Conservation (phyloP, 2,113 vertebrate genomes). For the Alligator sinensis region DNA sequence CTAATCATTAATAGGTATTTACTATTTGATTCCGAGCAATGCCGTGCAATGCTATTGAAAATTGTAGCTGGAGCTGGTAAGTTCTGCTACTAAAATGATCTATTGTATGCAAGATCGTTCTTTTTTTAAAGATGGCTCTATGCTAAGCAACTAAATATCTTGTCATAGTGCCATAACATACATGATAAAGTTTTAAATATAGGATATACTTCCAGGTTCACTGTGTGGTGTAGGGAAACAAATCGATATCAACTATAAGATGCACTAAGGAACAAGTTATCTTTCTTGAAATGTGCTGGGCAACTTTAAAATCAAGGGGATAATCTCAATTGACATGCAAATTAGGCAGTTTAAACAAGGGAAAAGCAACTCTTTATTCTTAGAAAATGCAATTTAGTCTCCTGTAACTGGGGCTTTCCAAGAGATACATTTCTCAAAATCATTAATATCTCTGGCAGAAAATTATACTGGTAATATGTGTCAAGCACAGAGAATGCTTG, state of each 20-base stretch:
- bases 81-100: neutral
- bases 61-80: neutral
- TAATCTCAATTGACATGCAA: conserved; percentile 61
- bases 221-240: neutral
- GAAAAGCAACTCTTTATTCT: conserved; percentile 48
- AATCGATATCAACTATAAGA: neutral
- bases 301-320: conserved; percentile 39
- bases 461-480: conserved; percentile 21
- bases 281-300: conserved; percentile 1
- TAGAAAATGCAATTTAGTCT: conserved; percentile 54
- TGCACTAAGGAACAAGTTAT: neutral
- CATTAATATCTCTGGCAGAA: conserved; percentile 62
- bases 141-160: neutral
- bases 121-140: neutral
- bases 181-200: neutral
- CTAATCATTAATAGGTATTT: neutral
- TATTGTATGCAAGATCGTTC: neutral
- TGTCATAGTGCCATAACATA: neutral
- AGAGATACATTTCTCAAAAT: conserved; percentile 53
- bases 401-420: conserved; percentile 21
- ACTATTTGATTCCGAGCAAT: accelerated
- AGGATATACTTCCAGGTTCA: neutral
- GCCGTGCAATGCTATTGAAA: neutral
- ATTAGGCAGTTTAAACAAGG: conserved; percentile 43
- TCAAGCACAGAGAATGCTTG: conserved; percentile 24